Conservation (phyloP, 2,888 invertebrate species). For the Pyrrhia umbra region DNA sequence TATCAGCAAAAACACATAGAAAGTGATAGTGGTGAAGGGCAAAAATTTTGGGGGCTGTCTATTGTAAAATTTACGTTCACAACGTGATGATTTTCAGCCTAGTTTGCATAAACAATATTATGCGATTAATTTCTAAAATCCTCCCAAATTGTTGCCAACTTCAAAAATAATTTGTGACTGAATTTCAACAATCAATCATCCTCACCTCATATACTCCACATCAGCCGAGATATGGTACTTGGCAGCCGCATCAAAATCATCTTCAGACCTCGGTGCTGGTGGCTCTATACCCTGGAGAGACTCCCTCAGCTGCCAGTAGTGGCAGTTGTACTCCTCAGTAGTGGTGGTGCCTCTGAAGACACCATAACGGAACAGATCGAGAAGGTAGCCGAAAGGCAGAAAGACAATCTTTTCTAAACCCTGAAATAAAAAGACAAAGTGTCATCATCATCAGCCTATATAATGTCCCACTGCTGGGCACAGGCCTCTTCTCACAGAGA, state of each 20-base stretch:
- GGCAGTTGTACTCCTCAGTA: conserved; percentile 91
- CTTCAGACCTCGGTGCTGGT: conserved; percentile 90
- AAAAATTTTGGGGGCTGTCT: too few relatives aligned
- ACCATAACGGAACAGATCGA: conserved; percentile 93
- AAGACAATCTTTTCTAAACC: conserved; percentile 93
- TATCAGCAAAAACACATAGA: too few relatives aligned
- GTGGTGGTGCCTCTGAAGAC: conserved; percentile 91
- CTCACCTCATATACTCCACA: conserved; percentile 92
- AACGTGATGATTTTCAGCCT: too few relatives aligned
- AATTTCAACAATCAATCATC: neutral
- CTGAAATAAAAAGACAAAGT: conserved; percentile 64
- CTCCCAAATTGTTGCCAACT: too few relatives aligned
- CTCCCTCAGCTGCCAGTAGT: conserved; percentile 91
- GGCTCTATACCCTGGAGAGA: conserved; percentile 91
- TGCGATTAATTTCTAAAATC: too few relatives aligned
- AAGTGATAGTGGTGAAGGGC: too few relatives aligned
- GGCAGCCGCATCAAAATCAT: conserved; percentile 92
- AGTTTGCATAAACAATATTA: too few relatives aligned
- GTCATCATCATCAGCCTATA: too few relatives aligned
- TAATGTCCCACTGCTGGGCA: too few relatives aligned
- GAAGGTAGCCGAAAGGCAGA: conserved; percentile 92
- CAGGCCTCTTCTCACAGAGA: too few relatives aligned
- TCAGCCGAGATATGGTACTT: conserved; percentile 92
- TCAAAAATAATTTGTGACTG: too few relatives aligned
- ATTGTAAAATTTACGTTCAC: too few relatives aligned